phyloP scores from a whole-genome alignment of 2,888 invertebrate species.

The Leistus spinibarbis region DNA sequence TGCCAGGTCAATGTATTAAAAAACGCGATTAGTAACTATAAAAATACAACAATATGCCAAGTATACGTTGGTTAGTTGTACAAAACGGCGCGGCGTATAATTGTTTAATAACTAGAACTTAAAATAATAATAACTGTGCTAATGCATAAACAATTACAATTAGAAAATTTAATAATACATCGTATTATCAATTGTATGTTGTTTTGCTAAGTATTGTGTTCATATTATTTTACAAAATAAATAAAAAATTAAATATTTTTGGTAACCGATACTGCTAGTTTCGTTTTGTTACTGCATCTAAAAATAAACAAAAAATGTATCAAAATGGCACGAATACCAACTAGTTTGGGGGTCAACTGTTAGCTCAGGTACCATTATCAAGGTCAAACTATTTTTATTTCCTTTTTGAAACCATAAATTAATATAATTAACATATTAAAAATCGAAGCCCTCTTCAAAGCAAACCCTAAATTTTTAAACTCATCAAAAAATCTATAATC shows the following conservation, averaged over 20 bases:
- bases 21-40: not conserved
- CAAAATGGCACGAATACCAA: not conserved
- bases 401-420: not conserved
- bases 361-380: not conserved
- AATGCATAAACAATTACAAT: too few relatives aligned
- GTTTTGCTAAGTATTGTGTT: too few relatives aligned
- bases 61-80: not conserved
- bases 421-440: too few relatives aligned
- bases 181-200: too few relatives aligned
- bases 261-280: not conserved
- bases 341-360: conserved; percentile 16
- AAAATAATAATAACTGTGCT: too few relatives aligned
- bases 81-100: too few relatives aligned
- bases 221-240: not conserved
- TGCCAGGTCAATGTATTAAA: not conserved
- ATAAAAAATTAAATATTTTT: not conserved
- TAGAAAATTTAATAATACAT: too few relatives aligned
- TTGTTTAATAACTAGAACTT: too few relatives aligned
- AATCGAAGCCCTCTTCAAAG: too few relatives aligned
- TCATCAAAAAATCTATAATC: not conserved
- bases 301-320: not conserved
- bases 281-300: not conserved
- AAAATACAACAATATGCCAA: not conserved
- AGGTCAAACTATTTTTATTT: not conserved
- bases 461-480: too few relatives aligned